Conservation (phyloP, 2,888 invertebrate genomes). For the Leistus spinibarbis region DNA sequence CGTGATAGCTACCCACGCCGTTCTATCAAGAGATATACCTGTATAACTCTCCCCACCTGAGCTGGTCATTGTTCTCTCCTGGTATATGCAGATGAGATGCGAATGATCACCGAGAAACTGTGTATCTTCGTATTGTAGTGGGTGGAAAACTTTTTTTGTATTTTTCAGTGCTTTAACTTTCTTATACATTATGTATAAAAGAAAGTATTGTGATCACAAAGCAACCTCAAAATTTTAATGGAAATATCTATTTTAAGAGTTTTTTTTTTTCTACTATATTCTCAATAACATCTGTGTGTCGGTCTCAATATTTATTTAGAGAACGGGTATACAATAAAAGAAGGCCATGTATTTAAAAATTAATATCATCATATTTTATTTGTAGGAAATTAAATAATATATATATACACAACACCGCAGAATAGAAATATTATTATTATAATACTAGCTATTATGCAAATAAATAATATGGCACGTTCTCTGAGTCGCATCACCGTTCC, state of each 20-base stretch:
- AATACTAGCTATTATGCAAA: not conserved
- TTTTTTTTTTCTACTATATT: too few species aligned
- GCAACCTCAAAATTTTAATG: too few species aligned
- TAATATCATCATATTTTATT: too few species aligned
- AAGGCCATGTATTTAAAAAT: too few species aligned
- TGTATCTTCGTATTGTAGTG: not conserved
- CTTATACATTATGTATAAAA: not conserved
- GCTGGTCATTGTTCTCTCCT: conserved; percentile 21
- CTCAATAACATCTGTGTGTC: too few species aligned
- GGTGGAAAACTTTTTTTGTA: not conserved
- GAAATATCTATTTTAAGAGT: too few species aligned
- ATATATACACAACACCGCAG: not conserved
- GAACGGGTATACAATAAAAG: not conserved
- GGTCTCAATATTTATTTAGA: too few species aligned
- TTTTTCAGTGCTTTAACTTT: not conserved
- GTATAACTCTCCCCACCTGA: conserved; percentile 6
- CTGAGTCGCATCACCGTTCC: not conserved
- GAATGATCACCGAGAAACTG: not conserved
- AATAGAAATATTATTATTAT: not conserved
- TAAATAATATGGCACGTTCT: not conserved
- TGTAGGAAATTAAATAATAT: too few species aligned
- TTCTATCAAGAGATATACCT: not conserved
- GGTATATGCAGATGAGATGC: not conserved
- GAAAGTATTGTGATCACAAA: too few species aligned
- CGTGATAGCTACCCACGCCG: conserved; percentile 12